These are phyloP conservation scores for Theodoxus fluviatilis DNA, from an alignment of 2,888 invertebrate genomes.

Conservation along the genomic window DNA sequence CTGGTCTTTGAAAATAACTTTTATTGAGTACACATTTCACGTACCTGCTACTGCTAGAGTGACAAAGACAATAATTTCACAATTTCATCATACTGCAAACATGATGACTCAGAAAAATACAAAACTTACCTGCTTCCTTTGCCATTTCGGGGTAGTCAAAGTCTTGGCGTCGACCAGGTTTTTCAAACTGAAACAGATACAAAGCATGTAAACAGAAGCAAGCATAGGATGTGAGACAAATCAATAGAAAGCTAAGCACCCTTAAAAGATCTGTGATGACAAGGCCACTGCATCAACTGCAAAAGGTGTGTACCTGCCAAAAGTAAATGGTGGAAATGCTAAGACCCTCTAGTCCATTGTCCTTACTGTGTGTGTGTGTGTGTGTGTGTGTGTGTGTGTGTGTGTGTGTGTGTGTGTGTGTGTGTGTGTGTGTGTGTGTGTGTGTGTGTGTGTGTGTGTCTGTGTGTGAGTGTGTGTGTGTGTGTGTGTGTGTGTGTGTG, in stretches of 20 bases:
- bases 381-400: conserved; percentile 16
- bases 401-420: neutral
- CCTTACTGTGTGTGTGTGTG: neutral
- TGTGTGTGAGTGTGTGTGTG: neutral
- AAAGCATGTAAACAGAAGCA: neutral
- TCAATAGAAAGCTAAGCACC: neutral
- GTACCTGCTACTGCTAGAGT: too few species aligned
- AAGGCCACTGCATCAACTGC: neutral
- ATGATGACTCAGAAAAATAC: too few species aligned
- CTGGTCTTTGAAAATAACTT: too few species aligned
- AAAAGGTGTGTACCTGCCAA: too few species aligned
- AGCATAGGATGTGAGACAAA: neutral
- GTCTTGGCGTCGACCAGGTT: conserved; percentile 81
- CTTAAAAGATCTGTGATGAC: neutral
- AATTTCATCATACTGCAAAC: neutral
- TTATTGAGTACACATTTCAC: too few species aligned
- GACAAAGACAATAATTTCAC: neutral
- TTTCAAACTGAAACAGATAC: conserved; percentile 77
- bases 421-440: neutral
- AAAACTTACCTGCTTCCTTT: conserved; percentile 78
- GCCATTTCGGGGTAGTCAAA: conserved; percentile 95
- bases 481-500: neutral
- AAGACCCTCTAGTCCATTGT: neutral
- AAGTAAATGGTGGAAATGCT: neutral
- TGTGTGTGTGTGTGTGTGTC: neutral